Evolutionary conservation across 2,888 invertebrate species (phyloP).

Genomic region (Mythimna vitellina): DNA sequence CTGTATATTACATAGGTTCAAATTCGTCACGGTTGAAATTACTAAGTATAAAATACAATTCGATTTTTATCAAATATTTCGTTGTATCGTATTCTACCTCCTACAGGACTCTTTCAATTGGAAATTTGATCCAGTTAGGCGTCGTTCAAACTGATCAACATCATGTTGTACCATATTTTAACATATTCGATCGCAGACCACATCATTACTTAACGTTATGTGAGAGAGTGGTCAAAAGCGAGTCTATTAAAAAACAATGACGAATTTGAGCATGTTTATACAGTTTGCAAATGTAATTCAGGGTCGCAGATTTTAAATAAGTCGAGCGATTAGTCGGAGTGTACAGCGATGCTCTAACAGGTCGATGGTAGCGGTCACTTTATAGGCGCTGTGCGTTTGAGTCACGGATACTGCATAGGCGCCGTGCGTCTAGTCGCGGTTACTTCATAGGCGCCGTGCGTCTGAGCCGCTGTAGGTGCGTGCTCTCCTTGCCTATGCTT

Average conservation of each 20-base stretch:
- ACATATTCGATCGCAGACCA: not conserved
- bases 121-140: no score
- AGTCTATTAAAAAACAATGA: not conserved
- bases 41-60: no score
- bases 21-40: no score
- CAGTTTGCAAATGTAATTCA: not conserved
- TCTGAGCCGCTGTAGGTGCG: constrained; percentile 79
- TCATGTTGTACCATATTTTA: not conserved
- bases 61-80: no score
- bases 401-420: constrained; percentile 81
- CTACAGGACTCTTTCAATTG: no score
- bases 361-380: constrained; percentile 71
- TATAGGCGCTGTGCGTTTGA: constrained; percentile 81
- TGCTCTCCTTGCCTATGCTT: constrained; percentile 72
- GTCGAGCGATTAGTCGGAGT: constrained; percentile 4
- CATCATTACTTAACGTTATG: not conserved
- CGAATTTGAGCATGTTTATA: not conserved
- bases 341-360: not conserved
- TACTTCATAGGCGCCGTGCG: constrained; percentile 84
- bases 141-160: no score
- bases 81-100: no score
- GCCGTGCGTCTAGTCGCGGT: constrained; percentile 66
- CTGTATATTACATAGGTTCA: no score
- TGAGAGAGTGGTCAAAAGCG: not conserved
- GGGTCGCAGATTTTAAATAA: not conserved